Percentiles rank a stretch among this genome's conserved stretches.
phyloP scores from a whole-genome alignment of 2,888 invertebrate genomes.

The Noctua pronuba region DNA sequence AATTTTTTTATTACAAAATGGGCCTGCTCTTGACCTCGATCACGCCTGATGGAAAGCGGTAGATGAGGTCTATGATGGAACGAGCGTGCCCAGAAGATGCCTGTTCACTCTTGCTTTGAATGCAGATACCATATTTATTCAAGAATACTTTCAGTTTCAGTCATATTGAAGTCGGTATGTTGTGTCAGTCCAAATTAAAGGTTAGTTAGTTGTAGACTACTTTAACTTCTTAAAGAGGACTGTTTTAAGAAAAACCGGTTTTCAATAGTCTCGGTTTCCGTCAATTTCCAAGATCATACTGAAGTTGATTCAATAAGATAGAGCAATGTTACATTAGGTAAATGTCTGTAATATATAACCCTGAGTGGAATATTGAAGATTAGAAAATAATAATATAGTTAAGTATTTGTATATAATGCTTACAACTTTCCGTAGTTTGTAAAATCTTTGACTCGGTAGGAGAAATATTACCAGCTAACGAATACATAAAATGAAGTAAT shows the following conservation, averaged over 20 bases:
- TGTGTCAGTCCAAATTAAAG: background rate
- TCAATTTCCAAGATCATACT: background rate
- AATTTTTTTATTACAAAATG: no score
- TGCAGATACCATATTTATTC: background rate
- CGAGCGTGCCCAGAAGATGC: no score
- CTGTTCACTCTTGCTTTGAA: no score
- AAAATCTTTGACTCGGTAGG: background rate
- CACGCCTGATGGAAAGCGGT: no score
- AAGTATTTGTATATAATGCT: background rate
- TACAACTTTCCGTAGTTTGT: background rate
- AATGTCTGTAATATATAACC: background rate
- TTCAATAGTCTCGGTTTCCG: background rate
- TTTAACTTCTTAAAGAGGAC: no score
- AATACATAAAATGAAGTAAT: conserved; percentile 20
- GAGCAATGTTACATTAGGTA: background rate
- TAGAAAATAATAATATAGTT: background rate
- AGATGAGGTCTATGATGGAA: no score
- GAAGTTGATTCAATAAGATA: conserved; percentile 7
- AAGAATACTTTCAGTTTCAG: background rate
- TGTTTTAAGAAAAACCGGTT: background rate
- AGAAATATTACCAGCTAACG: conserved; percentile 12
- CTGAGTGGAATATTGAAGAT: conserved; percentile 1
- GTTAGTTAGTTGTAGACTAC: background rate
- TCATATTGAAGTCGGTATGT: background rate
- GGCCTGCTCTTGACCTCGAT: no score